Percentiles rank a stretch among this genome's conserved stretches.
Conservation (phyloP, 2,113 vertebrate species). For the Lanius collurio region DNA sequence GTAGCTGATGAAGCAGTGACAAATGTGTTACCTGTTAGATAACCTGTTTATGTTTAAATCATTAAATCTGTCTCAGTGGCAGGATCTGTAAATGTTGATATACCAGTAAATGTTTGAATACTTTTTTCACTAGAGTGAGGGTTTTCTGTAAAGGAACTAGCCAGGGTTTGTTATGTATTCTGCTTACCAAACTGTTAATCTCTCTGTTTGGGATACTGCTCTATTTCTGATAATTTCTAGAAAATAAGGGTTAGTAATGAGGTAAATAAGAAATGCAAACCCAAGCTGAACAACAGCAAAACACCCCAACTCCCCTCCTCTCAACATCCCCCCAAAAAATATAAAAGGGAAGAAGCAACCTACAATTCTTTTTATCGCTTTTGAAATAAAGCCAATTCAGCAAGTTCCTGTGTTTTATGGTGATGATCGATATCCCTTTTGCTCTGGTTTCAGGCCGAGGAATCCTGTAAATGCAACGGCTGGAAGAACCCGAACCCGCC, state of each 20-base stretch:
- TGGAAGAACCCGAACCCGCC: slow-evolving; percentile 98
- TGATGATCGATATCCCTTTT: neutral
- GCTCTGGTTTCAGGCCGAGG: slow-evolving; percentile 85
- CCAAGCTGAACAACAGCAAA: neutral
- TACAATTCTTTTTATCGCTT: neutral
- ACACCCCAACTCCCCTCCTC: rapidly evolving
- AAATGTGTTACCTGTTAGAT: neutral
- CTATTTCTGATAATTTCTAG: neutral
- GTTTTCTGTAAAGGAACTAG: neutral
- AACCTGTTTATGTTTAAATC: neutral
- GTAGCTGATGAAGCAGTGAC: neutral
- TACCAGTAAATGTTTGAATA: neutral
- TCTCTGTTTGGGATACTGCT: neutral
- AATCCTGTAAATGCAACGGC: slow-evolving; percentile 97
- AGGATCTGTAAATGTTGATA: neutral
- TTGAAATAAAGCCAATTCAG: rapidly evolving
- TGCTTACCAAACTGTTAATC: neutral
- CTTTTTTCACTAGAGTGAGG: neutral
- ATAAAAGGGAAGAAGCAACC: too few species aligned
- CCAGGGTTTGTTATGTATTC: neutral
- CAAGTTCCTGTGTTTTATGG: neutral
- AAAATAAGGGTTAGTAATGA: neutral
- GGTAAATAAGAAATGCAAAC: neutral
- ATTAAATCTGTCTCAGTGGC: neutral
- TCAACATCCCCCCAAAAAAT: rapidly evolving